Percentiles rank a stretch among this genome's conserved stretches.
Conservation (phyloP, 2,113 vertebrate genomes). For the Ginglymostoma cirratum region DNA sequence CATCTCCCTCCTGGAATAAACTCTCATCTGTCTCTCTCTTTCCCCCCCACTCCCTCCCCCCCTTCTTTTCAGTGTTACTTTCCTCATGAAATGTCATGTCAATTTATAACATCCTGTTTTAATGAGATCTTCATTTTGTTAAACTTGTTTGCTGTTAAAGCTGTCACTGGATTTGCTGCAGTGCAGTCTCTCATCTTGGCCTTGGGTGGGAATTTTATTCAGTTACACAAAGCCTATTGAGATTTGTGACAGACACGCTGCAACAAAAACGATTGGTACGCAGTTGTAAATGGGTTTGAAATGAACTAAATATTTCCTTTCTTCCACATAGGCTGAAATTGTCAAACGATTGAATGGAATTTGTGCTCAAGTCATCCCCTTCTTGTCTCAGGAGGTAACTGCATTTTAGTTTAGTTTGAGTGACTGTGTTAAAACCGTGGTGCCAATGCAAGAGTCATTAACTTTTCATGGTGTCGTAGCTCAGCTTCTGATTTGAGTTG, state of each 20-base stretch:
- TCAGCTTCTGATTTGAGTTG: not conserved
- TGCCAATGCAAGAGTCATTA: not conserved
- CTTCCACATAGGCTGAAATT: slow-evolving; percentile 77
- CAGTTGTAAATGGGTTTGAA: not conserved
- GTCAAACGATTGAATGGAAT: slow-evolving; percentile 96
- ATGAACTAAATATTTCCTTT: slow-evolving; percentile 15
- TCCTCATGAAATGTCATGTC: not conserved
- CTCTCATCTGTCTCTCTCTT: not conserved
- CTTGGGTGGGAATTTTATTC: not conserved
- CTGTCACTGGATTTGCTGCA: not conserved
- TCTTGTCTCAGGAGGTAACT: slow-evolving; percentile 91
- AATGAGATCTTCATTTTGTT: not conserved
- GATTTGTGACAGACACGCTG: not conserved
- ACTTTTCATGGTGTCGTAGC: not conserved
- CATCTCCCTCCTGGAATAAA: not conserved
- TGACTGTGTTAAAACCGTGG: not conserved
- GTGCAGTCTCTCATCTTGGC: not conserved
- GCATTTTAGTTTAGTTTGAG: not conserved
- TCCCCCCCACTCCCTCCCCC: not conserved
- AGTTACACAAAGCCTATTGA: not conserved
- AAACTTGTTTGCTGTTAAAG: not conserved
- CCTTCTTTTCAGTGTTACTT: not conserved
- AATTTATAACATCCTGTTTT: not conserved
- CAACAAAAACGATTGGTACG: not conserved
- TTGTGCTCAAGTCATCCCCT: slow-evolving; percentile 92